Evolutionary conservation across 2,113 vertebrate species (phyloP), one percentile per base, ranked within the genome.

Genomic region (Fregata magnificens): DNA sequence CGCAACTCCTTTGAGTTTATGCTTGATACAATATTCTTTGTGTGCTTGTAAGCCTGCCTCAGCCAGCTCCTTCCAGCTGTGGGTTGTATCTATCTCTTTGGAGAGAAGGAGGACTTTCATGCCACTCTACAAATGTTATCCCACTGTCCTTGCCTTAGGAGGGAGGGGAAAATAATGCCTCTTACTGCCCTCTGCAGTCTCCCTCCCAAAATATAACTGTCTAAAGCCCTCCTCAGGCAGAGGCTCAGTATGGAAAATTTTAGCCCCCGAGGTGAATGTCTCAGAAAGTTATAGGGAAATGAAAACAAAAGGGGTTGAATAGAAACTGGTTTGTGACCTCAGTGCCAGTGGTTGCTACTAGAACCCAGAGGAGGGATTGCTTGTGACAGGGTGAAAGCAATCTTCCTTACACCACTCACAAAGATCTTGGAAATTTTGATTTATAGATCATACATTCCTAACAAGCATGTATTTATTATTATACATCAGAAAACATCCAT

Each of bases 271-370:
- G 65, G n/a, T 55, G 63, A 84, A 59, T 22, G 36, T 86, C 61
- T 91, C 6, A 6, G 72, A 74, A 92, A 90, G 77, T 82, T 85
- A 50, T 9, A 72, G 78, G 80, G 65, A 87, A 82, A 91, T 45
- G 65, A 91, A 91, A 89, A 53, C 72, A 89, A 76, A 90, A 4
- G 16, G 44, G 40, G 76, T 72, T 84, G 73, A 85, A 49, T 11
- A 83, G 69, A 56, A 94, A 65, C 21, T 85, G 45, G 31, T 96
- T 97, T 28, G 53, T 92, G 88, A 94, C 86, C 83, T 95, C 56
- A n/a, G 77, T 81, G 86, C 31, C 62, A 76, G 67, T 40, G 38
- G 44, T n/a, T 86, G 50, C 88, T 72, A 13, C 73, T 31, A 28
- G 10, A 81, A 7, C 50, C n/a, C 83, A 67, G 56, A 89, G 40